Evolutionary conservation across 1,140 invertebrate genomes (phyloP).

Genomic region (Oscheius sp.): DNA sequence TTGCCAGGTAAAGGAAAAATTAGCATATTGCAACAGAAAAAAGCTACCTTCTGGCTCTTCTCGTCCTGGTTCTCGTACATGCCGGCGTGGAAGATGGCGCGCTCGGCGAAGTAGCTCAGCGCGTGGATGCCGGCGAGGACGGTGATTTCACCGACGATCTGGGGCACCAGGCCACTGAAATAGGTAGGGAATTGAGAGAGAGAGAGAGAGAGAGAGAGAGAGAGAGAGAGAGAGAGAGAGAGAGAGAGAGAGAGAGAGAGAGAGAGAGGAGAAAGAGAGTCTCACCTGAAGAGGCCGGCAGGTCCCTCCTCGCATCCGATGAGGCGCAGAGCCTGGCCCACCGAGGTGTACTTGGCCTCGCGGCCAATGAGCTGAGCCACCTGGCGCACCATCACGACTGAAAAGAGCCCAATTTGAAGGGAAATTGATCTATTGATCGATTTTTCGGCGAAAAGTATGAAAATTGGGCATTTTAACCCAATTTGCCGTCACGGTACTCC

Average conservation of each 20-base stretch:
- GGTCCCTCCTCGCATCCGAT: slow-evolving; percentile 55
- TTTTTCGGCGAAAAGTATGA: no score
- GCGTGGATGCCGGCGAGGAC: slow-evolving; percentile 46
- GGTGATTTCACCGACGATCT: slow-evolving; percentile 46
- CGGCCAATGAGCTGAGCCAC: slow-evolving; percentile 56
- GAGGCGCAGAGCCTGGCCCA: slow-evolving; percentile 29
- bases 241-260: background rate
- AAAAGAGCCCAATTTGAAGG: no score
- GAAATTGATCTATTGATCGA: no score
- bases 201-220: background rate
- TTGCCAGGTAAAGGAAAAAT: background rate
- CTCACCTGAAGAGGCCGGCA: slow-evolving; percentile 45
- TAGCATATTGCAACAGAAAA: background rate
- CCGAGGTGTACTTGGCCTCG: slow-evolving; percentile 49
- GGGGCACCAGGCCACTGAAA: slow-evolving; percentile 51
- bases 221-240: background rate
- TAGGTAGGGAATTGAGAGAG: background rate
- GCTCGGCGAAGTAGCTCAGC: slow-evolving; percentile 43
- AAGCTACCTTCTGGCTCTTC: slow-evolving; percentile 24
- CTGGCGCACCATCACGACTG: slow-evolving; percentile 56
- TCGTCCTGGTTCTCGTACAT: slow-evolving; percentile 41
- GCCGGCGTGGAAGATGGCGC: slow-evolving; percentile 33
- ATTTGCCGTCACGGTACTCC: no score
- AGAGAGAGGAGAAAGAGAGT: no score
- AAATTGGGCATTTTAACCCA: no score